Percentiles rank a stretch among this genome's conserved stretches.
These are phyloP conservation scores for Trachelus iudaicus DNA, from an alignment of 2,888 invertebrate genomes.

Conservation along the genomic window DNA sequence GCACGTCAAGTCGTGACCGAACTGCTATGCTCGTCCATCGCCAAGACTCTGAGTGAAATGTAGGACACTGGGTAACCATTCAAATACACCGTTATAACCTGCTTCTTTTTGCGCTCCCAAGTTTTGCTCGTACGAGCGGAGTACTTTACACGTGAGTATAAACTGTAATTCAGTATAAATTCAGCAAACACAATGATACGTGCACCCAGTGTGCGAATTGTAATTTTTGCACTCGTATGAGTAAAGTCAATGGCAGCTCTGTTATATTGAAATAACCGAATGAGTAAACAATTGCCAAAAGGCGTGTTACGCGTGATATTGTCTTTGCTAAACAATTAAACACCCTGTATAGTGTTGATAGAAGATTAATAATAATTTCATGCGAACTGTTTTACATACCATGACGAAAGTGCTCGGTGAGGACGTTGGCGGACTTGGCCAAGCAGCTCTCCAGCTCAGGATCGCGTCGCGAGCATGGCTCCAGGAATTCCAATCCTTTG, in stretches of 20 bases:
- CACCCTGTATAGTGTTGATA: not conserved
- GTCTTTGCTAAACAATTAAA: no score
- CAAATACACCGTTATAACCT: conserved; percentile 62
- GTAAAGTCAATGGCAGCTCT: no score
- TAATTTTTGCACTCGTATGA: no score
- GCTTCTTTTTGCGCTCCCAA: conserved; percentile 36
- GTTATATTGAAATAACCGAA: no score
- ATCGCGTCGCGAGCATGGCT: conserved; percentile 78
- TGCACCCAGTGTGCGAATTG: no score
- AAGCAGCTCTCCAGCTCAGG: conserved; percentile 80
- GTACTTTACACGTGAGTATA: not conserved
- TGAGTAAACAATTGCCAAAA: no score
- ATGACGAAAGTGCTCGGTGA: conserved; percentile 77
- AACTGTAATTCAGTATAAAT: not conserved
- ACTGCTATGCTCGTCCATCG: not conserved
- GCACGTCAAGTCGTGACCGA: not conserved
- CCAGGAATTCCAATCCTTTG: conserved; percentile 72
- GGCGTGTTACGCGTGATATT: no score
- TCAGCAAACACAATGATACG: no score
- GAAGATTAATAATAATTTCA: not conserved
- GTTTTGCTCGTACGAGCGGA: not conserved
- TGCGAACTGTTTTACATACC: conserved; percentile 69
- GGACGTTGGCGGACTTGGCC: conserved; percentile 78
- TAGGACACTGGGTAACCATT: conserved; percentile 61
- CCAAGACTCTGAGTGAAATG: conserved; percentile 37